phyloP scores from a whole-genome alignment of 2,797 vertebrate genomes.

The Acropternis orthonyx region DNA sequence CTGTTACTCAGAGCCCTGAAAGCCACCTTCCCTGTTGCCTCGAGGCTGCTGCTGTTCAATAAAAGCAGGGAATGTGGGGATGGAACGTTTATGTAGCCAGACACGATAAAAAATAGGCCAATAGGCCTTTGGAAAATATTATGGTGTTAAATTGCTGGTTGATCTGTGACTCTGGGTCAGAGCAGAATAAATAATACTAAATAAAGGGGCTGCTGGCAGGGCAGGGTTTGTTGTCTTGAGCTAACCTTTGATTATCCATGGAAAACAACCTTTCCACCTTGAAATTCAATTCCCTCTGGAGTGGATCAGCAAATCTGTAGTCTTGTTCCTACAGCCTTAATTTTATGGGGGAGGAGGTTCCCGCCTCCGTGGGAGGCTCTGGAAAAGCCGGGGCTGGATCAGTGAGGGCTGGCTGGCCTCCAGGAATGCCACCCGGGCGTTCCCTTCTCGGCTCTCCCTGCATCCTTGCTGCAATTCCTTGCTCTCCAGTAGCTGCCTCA shows the following conservation, averaged over 20 bases:
- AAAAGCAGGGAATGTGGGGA: neutral
- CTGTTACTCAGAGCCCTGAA: neutral
- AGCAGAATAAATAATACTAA: neutral
- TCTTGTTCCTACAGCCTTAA: neutral
- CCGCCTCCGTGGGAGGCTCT: neutral
- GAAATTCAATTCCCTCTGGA: neutral
- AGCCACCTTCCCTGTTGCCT: neutral
- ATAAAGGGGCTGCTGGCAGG: neutral
- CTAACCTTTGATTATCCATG: neutral
- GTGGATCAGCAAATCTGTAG: neutral
- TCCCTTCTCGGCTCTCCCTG: neutral
- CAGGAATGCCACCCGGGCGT: neutral
- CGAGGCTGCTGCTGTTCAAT: neutral
- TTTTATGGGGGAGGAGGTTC: neutral
- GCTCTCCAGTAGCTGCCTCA: neutral
- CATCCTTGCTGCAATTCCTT: neutral
- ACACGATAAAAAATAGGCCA: neutral
- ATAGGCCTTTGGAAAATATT: neutral
- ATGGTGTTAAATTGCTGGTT: neutral
- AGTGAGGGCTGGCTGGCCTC: slow-evolving; percentile 28
- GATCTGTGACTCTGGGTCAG: neutral
- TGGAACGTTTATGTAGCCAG: neutral
- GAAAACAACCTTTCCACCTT: neutral
- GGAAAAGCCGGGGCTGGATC: neutral
- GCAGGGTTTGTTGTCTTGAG: neutral